These are phyloP conservation scores for Synanthedon formicaeformis DNA, from an alignment of 2,888 invertebrate genomes.

Conservation along the genomic window DNA sequence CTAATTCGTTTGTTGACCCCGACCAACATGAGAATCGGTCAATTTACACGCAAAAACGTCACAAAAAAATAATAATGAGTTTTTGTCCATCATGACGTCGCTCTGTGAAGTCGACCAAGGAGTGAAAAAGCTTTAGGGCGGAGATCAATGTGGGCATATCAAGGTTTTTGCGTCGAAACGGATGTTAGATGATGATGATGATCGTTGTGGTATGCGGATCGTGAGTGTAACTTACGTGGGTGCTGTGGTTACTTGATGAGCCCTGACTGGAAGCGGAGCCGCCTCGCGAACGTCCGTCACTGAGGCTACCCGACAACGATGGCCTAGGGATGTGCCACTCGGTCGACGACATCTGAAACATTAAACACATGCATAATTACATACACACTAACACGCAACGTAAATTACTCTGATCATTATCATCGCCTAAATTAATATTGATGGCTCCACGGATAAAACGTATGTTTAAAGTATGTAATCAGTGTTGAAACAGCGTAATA, in stretches of 20 bases:
- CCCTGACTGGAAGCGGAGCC: conserved; percentile 76
- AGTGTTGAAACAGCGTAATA: neutral
- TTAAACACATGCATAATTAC: neutral
- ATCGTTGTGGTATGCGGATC: conserved; percentile 1
- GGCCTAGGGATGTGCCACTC: conserved; percentile 88
- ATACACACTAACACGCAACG: neutral
- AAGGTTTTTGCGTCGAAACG: neutral
- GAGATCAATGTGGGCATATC: conserved; percentile 1
- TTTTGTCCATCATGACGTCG: conserved; percentile 1
- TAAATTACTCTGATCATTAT: neutral
- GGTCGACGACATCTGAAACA: conserved; percentile 47
- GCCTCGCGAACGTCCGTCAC: conserved; percentile 53
- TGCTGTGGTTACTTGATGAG: conserved; percentile 78
- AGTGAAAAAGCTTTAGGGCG: conserved; percentile 6
- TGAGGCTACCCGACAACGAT: conserved; percentile 72
- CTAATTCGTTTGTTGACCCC: conserved; percentile 34
- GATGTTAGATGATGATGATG: neutral
- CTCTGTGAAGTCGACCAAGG: conserved; percentile 9
- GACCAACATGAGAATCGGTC: conserved; percentile 25
- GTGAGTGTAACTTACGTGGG: conserved; percentile 73
- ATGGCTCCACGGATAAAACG: neutral
- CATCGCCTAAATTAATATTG: neutral
- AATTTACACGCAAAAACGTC: conserved; percentile 24
- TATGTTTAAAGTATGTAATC: neutral
- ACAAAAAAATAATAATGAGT: neutral